These are phyloP conservation scores for Cerceris rybyensis DNA, from an alignment of 2,888 invertebrate genomes.

Conservation along the genomic window DNA sequence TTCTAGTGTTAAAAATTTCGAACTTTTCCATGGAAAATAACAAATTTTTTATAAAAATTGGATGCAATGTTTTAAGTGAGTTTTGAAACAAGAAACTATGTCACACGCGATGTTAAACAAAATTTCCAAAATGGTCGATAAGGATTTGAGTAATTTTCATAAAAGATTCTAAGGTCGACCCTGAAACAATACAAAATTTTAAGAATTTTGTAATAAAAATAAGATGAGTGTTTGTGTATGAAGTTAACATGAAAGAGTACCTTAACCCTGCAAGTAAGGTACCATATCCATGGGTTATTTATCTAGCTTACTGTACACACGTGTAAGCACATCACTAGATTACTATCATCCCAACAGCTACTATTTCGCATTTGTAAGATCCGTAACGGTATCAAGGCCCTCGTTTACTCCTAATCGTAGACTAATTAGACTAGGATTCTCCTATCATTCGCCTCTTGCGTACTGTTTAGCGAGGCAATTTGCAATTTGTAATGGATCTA, in stretches of 20 bases:
- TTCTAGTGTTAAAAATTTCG: not conserved
- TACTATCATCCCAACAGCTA: constrained; percentile 46
- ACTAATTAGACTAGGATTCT: constrained; percentile 51
- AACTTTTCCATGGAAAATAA: not conserved
- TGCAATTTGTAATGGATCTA: constrained; percentile 26
- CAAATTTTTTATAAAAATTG: not conserved
- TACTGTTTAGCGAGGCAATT: not conserved
- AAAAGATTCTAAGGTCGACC: too few relatives aligned
- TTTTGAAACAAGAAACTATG: too few relatives aligned
- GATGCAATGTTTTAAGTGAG: too few relatives aligned
- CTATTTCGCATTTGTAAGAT: constrained; percentile 45
- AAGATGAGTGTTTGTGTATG: too few relatives aligned
- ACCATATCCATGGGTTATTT: not conserved
- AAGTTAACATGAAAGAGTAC: too few relatives aligned
- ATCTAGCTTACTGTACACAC: not conserved
- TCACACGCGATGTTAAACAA: too few relatives aligned
- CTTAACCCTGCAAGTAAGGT: too few relatives aligned
- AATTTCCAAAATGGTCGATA: too few relatives aligned
- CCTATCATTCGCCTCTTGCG: constrained; percentile 13
- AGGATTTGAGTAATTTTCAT: too few relatives aligned
- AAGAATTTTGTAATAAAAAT: too few relatives aligned
- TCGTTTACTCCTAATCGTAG: constrained; percentile 44
- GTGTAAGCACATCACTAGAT: constrained; percentile 49
- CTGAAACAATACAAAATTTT: too few relatives aligned
- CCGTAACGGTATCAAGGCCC: constrained; percentile 54